A percentile compares a stretch with the other conserved stretches of the same genome.
Conservation (phyloP, 2,113 vertebrate genomes). For the Azemiops feae region DNA sequence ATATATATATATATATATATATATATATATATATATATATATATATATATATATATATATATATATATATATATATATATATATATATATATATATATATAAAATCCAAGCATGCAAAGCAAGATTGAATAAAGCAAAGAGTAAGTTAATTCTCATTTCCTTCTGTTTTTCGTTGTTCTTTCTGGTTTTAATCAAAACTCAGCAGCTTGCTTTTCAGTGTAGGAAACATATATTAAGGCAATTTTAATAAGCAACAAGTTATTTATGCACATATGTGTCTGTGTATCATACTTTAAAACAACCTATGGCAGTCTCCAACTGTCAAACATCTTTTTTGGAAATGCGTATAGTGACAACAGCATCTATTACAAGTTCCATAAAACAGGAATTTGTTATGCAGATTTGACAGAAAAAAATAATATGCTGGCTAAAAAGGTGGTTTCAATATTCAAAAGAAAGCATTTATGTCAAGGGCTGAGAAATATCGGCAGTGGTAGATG, state of each 20-base stretch:
- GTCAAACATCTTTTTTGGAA: background rate
- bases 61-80: no score
- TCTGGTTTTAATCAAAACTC: slow-evolving; percentile 18
- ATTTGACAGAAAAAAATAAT: background rate
- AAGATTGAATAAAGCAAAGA: background rate
- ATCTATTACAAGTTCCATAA: slow-evolving; percentile 31
- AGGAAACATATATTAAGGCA: background rate
- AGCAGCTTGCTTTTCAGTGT: slow-evolving; percentile 15
- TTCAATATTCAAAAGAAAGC: slow-evolving; percentile 5
- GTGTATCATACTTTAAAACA: slow-evolving; percentile 12
- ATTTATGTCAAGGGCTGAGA: background rate
- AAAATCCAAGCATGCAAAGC: background rate
- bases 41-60: no score
- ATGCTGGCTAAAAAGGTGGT: background rate
- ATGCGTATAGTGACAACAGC: slow-evolving; percentile 4
- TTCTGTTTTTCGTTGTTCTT: background rate
- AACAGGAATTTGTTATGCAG: slow-evolving; percentile 32
- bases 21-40: no score
- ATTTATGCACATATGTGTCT: slow-evolving; percentile 21
- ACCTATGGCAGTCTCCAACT: background rate
- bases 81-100: no score
- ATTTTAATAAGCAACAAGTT: slow-evolving; percentile 23
- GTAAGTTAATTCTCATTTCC: background rate
- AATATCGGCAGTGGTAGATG: background rate
- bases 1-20: no score